Conservation (phyloP, 2,113 vertebrate genomes). For the Australoheros scitulus region DNA sequence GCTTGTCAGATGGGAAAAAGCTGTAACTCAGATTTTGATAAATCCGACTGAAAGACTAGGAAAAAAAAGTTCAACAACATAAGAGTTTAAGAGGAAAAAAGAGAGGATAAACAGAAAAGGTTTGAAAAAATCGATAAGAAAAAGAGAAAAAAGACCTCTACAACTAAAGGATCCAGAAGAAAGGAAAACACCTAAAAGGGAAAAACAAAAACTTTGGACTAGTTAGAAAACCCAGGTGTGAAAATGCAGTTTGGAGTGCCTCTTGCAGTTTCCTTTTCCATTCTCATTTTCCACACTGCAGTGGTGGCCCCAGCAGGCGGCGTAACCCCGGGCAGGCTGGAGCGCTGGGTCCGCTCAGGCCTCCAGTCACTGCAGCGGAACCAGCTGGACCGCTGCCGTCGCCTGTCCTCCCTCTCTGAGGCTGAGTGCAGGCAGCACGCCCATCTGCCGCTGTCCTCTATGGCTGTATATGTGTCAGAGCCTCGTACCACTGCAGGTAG, state of each 20-base stretch:
- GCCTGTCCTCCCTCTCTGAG: conserved; percentile 70
- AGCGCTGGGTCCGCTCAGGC: conserved; percentile 79
- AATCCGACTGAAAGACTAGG: not conserved
- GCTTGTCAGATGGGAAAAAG: not conserved
- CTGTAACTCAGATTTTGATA: not conserved
- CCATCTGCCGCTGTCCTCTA: conserved; percentile 71
- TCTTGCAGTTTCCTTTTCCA: conserved; percentile 30
- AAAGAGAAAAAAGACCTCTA: not conserved
- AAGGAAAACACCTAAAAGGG: not conserved
- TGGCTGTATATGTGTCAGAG: conserved; percentile 78
- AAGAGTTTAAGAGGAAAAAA: fast-evolving
- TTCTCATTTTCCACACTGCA: conserved; percentile 49
- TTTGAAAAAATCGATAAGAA: not conserved
- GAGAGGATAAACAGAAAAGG: not conserved
- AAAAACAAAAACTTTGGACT: not conserved
- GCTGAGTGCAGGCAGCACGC: conserved; percentile 73
- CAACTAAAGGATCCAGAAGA: not conserved
- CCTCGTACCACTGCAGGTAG: conserved; percentile 47
- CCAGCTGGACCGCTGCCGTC: conserved; percentile 77
- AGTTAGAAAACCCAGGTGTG: not conserved
- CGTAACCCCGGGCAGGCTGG: conserved; percentile 64
- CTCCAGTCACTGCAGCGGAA: conserved; percentile 80
- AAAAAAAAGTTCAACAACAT: not conserved
- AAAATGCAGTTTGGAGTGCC: conserved; percentile 13
- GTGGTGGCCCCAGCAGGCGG: not conserved